Evolutionary conservation across 2,797 vertebrate genomes (phyloP).

Genomic region (Gymnocypris eckloni): DNA sequence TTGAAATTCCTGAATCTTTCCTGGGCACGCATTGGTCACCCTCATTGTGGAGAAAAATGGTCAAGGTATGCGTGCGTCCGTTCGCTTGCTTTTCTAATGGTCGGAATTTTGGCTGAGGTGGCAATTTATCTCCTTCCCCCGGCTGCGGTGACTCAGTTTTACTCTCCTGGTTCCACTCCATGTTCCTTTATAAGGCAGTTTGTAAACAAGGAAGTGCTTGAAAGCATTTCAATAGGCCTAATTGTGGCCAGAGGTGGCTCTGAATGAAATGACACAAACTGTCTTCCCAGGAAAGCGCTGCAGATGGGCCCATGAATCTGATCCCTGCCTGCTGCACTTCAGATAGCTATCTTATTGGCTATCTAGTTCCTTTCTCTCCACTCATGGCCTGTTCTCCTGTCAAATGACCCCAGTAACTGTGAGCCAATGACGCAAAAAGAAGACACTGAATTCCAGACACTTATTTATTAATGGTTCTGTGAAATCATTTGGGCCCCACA

Average conservation of each 20-base stretch:
- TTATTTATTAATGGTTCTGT: conserved; percentile 75
- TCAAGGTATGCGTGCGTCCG: conserved; percentile 63
- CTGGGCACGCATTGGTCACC: conserved; percentile 71
- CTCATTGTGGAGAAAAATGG: conserved; percentile 74
- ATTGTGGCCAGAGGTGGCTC: conserved; percentile 31
- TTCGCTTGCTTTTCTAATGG: conserved; percentile 69
- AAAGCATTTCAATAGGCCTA: conserved; percentile 25
- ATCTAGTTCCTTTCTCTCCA: conserved; percentile 73
- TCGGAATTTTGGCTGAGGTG: conserved; percentile 73
- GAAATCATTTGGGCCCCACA: conserved; percentile 40
- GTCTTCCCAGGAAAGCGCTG: conserved; percentile 50
- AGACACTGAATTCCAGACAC: conserved; percentile 66
- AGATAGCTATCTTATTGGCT: conserved; percentile 70
- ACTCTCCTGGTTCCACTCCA: conserved; percentile 54
- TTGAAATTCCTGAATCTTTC: conserved; percentile 53
- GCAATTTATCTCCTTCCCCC: conserved; percentile 70
- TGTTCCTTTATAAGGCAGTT: conserved; percentile 47
- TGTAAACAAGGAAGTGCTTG: conserved; percentile 71
- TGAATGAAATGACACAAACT: conserved; percentile 17
- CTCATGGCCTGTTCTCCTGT: conserved; percentile 68
- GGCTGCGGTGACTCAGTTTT: conserved; percentile 73
- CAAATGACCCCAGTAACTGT: conserved; percentile 71
- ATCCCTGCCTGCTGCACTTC: conserved; percentile 65
- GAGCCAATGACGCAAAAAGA: conserved; percentile 72
- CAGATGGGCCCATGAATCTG: conserved; percentile 68